phyloP scores from a whole-genome alignment of 1,140 invertebrate species.

The Aplysia californica region DNA sequence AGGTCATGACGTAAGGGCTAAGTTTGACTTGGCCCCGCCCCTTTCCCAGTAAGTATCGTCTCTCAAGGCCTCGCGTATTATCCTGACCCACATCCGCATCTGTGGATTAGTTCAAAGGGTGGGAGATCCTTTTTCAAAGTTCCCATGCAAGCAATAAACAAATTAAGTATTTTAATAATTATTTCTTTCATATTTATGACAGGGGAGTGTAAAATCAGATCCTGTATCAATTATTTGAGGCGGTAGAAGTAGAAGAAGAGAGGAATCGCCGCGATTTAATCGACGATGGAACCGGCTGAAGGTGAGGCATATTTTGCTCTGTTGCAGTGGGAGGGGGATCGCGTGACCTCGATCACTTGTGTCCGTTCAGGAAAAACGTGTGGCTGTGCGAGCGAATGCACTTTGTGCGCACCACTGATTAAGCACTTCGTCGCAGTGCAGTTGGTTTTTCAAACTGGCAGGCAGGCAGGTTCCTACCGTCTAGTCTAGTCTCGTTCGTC shows the following conservation, averaged over 20 bases:
- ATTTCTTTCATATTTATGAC: neutral
- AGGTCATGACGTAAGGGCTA: conserved; percentile 40
- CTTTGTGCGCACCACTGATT: too few species aligned
- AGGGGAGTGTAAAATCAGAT: neutral
- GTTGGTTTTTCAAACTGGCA: too few species aligned
- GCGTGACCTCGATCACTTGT: too few species aligned
- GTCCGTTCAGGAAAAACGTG: too few species aligned
- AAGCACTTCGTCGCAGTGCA: too few species aligned
- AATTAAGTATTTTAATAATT: neutral
- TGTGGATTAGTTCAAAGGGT: neutral
- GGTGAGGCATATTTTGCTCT: too few species aligned
- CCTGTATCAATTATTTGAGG: neutral
- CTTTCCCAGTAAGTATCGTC: neutral
- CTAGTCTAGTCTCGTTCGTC: too few species aligned
- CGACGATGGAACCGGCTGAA: too few species aligned
- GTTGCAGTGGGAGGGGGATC: too few species aligned
- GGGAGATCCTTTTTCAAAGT: neutral
- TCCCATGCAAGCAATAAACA: neutral
- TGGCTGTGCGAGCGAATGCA: too few species aligned
- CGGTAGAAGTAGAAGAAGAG: neutral
- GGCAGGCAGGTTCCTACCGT: too few species aligned
- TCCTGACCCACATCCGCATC: neutral
- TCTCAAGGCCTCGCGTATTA: neutral
- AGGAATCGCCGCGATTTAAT: neutral
- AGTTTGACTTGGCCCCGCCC: conserved; percentile 32